Evolutionary conservation across 2,797 vertebrate genomes (phyloP).

Genomic region (Peromyscus eremicus): DNA sequence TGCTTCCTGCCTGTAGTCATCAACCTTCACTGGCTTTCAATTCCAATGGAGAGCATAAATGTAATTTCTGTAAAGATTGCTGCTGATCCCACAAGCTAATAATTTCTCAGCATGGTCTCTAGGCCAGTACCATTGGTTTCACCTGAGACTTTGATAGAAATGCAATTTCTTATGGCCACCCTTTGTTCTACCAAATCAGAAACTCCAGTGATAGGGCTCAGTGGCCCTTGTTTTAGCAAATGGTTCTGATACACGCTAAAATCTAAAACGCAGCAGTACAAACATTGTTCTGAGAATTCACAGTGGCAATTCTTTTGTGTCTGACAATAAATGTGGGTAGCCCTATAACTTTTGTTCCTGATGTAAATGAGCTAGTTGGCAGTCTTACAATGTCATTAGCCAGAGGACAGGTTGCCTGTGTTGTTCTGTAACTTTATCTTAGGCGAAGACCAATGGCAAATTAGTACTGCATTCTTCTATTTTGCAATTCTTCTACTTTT

Average conservation of each 20-base stretch:
- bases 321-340: not conserved
- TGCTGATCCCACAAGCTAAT: not conserved
- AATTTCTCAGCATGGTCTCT: not conserved
- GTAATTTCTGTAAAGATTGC: not conserved
- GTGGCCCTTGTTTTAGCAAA: not conserved
- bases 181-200: not conserved
- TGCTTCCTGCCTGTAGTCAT: not conserved
- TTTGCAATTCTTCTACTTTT: too few relatives aligned
- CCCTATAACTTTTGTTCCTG: not conserved
- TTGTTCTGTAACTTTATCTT: not conserved
- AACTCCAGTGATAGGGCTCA: not conserved
- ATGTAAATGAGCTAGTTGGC: not conserved
- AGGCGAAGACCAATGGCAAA: not conserved
- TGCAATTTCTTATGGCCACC: not conserved
- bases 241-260: not conserved
- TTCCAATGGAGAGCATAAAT: not conserved
- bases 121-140: not conserved
- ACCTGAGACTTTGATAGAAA: slow-evolving; percentile 27
- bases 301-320: not conserved
- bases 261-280: not conserved
- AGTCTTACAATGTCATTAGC: not conserved
- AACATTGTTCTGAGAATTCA: not conserved
- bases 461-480: slow-evolving; percentile 6
- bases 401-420: not conserved
- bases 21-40: not conserved